Conservation (phyloP, 53 echinoderm and acorn worm genomes). For the Temnopleurus reevesii region DNA sequence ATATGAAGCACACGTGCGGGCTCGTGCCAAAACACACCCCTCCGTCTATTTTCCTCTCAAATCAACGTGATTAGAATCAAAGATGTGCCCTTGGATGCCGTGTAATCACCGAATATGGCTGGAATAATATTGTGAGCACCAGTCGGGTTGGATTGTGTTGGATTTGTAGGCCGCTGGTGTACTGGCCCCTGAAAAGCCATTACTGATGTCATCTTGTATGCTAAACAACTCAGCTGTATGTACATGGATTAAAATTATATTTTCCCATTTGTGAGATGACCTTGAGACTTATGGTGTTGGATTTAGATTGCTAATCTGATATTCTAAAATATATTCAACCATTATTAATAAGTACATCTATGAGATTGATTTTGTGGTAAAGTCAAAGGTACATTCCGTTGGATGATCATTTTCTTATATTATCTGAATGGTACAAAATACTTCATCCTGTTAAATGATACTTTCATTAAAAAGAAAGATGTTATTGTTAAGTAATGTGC, state of each 20-base stretch:
- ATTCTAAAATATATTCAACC: too few species aligned
- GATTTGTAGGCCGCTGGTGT: neutral
- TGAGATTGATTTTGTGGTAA: too few species aligned
- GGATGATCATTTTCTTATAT: too few species aligned
- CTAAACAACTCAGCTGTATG: neutral
- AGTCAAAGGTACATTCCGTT: too few species aligned
- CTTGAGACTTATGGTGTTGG: neutral
- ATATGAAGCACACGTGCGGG: slow-evolving; percentile 7
- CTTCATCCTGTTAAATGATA: too few species aligned
- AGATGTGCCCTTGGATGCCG: slow-evolving; percentile 21
- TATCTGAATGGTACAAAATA: too few species aligned
- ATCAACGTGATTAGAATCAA: neutral
- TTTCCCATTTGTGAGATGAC: neutral
- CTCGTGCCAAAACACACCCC: neutral
- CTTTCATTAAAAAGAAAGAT: too few species aligned
- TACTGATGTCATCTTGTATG: neutral
- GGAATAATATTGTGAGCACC: neutral
- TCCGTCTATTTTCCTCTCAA: neutral
- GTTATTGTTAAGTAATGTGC: too few species aligned
- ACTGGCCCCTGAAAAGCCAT: neutral
- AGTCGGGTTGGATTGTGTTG: neutral
- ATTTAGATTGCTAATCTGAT: too few species aligned
- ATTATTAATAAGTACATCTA: too few species aligned
- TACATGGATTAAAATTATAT: neutral
- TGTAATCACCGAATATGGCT: slow-evolving; percentile 37